phyloP scores from a whole-genome alignment of 2,797 vertebrate genomes.

The Sebastolobus altivelis region DNA sequence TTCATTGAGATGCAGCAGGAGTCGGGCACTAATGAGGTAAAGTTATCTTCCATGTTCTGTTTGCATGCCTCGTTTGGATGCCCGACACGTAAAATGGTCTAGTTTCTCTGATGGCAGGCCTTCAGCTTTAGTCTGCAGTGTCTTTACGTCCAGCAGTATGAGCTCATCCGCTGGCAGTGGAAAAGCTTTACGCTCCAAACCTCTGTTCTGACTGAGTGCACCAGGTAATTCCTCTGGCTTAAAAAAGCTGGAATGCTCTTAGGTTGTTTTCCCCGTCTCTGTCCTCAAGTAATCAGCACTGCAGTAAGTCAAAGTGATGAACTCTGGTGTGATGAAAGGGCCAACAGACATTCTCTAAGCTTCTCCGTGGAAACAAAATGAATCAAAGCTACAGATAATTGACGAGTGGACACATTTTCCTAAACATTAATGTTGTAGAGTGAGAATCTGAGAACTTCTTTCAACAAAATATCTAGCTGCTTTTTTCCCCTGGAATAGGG shows the following conservation, averaged over 20 bases:
- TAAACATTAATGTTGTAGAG: conserved; percentile 29
- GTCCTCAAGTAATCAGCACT: conserved; percentile 64
- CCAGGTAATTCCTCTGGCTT: conserved; percentile 79
- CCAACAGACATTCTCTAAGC: conserved; percentile 28
- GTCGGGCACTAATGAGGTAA: conserved; percentile 65
- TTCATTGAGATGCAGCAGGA: conserved; percentile 73
- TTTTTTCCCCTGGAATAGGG: conserved; percentile 8
- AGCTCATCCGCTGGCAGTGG: conserved; percentile 73
- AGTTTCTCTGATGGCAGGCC: conserved; percentile 39
- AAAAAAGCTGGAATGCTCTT: conserved; percentile 62
- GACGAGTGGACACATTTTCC: conserved; percentile 32
- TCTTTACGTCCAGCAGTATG: conserved; percentile 66
- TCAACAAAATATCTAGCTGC: conserved; percentile 6
- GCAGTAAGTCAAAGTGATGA: conserved; percentile 71
- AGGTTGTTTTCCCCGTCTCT: conserved; percentile 63
- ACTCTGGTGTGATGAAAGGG: conserved; percentile 35
- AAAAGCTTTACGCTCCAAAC: conserved; percentile 64
- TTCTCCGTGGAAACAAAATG: conserved; percentile 30
- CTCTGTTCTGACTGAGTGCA: conserved; percentile 77
- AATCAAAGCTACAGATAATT: conserved; percentile 46
- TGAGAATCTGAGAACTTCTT: conserved; percentile 21
- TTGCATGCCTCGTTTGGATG: conserved; percentile 62
- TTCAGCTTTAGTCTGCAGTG: conserved; percentile 43
- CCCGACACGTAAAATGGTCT: conserved; percentile 42
- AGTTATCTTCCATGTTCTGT: conserved; percentile 70